Conservation (phyloP, 2,888 invertebrate genomes). For the Lucinisca nassula region DNA sequence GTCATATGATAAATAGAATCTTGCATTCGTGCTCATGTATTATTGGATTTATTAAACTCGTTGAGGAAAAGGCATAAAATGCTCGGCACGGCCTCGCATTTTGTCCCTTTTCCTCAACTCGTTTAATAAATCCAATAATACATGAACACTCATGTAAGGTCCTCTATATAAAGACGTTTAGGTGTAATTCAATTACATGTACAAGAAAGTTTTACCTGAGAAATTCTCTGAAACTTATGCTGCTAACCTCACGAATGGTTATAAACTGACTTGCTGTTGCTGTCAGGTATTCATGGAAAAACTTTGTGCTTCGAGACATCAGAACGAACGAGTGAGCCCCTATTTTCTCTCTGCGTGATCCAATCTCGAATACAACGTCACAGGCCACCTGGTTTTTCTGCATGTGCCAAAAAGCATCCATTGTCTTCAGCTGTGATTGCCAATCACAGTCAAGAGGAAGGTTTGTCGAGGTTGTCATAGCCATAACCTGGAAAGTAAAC, state of each 20-base stretch:
- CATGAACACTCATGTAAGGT: too few relatives aligned
- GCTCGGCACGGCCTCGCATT: too few relatives aligned
- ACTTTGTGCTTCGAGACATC: conserved; percentile 53
- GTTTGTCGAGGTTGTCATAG: not conserved
- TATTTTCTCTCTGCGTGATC: conserved; percentile 43
- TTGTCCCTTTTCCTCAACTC: too few relatives aligned
- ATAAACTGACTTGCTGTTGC: not conserved
- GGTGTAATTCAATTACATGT: too few relatives aligned
- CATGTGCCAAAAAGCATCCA: conserved; percentile 45
- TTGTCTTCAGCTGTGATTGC: conserved; percentile 41
- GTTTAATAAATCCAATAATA: too few relatives aligned
- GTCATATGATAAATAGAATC: too few relatives aligned
- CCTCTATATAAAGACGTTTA: too few relatives aligned
- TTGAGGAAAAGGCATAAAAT: too few relatives aligned
- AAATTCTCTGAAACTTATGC: not conserved
- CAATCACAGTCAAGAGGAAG: conserved; percentile 46
- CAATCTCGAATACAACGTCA: conserved; percentile 63
- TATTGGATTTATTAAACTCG: too few relatives aligned
- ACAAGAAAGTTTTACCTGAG: too few relatives aligned
- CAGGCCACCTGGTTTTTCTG: conserved; percentile 55
- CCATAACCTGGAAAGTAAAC: too few relatives aligned
- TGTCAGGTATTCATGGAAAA: conserved; percentile 40
- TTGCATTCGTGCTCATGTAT: too few relatives aligned
- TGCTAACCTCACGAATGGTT: not conserved
- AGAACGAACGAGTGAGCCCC: conserved; percentile 62